Percentiles rank a stretch among this genome's conserved stretches.
Evolutionary conservation across 2,113 vertebrate genomes (phyloP).

Genomic region (Hydrolagus affinis): DNA sequence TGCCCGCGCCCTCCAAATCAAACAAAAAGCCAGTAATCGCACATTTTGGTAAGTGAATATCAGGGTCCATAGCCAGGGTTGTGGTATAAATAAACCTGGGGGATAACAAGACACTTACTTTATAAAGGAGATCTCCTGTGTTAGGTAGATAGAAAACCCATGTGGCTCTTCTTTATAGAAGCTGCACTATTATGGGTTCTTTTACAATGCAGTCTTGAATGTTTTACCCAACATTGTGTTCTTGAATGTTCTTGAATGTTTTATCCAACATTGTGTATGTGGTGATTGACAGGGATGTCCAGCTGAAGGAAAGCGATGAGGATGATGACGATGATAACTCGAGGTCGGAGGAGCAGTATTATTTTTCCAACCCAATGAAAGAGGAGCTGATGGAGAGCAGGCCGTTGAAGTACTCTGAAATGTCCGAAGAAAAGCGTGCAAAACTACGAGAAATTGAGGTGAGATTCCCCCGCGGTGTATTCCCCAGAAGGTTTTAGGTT

Average conservation of each 20-base stretch:
- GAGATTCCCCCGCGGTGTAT: background rate
- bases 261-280: background rate
- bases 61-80: no score
- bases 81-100: no score
- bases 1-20: no score
- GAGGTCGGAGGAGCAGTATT: conserved; percentile 73
- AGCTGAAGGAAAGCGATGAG: conserved; percentile 58
- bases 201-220: no score
- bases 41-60: no score
- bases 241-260: background rate
- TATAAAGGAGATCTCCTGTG: no score
- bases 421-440: conserved; percentile 91
- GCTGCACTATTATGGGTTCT: no score
- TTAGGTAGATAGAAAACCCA: no score
- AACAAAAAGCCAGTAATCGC: no score
- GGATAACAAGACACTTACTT: no score
- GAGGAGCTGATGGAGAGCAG: conserved; percentile 79
- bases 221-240: background rate
- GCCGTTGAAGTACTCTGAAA: conserved; percentile 75
- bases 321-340: conserved; percentile 77
- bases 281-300: conserved; percentile 12
- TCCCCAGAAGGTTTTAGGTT: no score
- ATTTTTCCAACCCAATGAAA: conserved; percentile 75
- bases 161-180: no score
- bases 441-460: conserved; percentile 97